Base-by-base conservation (phyloP, 2,113 vertebrate genomes). In the Petrocephalus zakoni region DNA sequence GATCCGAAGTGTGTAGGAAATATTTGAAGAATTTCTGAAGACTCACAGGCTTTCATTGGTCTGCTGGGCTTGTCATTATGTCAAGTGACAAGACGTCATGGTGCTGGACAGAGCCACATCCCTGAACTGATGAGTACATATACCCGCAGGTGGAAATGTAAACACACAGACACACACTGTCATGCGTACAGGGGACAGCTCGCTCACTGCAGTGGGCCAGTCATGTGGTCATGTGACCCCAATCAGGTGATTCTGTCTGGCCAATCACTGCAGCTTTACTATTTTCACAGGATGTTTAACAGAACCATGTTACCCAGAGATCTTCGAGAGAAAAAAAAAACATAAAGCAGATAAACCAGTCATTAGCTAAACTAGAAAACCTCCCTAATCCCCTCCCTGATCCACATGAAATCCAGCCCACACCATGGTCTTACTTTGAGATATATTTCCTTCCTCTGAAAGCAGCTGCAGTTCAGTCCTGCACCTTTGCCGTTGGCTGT, bases 151-250 rank as follows among this genome's bases (percentile, higher is more conserved):
- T 51, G 89, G 93, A 94, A 94, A 94, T 92, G 93, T 93, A 95
- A 93, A 94, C 92, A 92, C 92, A 94, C 91, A 94, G 92, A 94
- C 94, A 94, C 93, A 93, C 92, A 92, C 92, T 91, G 90, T 9
- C 25, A 87, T 19, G 53, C 19, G 7, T 9, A 6, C 68, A 7
- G 5, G 29, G 15, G 17, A 19, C 72, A 42, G 34, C 72, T 78
- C 72, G 37, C 34, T 78, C 72, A 78, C 68, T 34, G 37, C 34
- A 78, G 5, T 78, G 29, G 72, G 72, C 29, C 34, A 78, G 72
- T 29, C 37, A 42, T 42, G 72, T 17, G 29, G 5, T 42, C 72
- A 78, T 42, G 72, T 78, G 34, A 34, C 72, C 34, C 34, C 5
- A 17, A 78, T 78, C 72, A 78, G 72, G 13, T 78, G 72, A 78